Conservation (phyloP, 2,888 invertebrate genomes). For the Dasypolia templi region DNA sequence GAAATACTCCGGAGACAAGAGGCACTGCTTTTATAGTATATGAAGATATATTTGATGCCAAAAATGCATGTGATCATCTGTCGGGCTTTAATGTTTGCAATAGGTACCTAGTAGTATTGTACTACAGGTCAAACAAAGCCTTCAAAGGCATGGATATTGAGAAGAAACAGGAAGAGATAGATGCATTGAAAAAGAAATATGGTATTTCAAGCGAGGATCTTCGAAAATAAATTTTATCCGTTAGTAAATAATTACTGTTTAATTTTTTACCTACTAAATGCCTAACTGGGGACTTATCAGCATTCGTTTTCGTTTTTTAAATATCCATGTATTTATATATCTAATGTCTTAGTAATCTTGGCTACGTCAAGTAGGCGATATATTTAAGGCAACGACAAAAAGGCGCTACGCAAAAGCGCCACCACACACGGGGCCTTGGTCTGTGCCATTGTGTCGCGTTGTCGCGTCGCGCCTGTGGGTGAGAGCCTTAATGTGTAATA, state of each 20-base stretch:
- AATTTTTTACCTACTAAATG: neutral
- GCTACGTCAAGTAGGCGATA: neutral
- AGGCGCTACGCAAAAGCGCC: too few species aligned
- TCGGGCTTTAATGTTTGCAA: constrained; percentile 99
- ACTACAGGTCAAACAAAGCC: constrained; percentile 99
- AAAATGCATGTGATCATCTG: constrained; percentile 99
- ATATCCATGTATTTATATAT: neutral
- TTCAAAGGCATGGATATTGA: constrained; percentile 98
- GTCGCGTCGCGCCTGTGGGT: too few species aligned
- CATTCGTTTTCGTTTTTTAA: neutral
- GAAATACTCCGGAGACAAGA: constrained; percentile 99
- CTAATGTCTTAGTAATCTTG: neutral
- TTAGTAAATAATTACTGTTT: constrained; percentile 1
- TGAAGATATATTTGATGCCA: constrained; percentile 99
- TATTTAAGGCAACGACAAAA: too few species aligned
- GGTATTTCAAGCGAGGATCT: constrained; percentile 92
- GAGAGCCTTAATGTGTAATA: too few species aligned
- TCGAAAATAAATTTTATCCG: constrained; percentile 79
- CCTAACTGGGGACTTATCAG: neutral
- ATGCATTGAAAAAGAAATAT: constrained; percentile 98
- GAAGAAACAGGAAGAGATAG: constrained; percentile 98
- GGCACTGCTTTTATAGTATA: constrained; percentile 99
- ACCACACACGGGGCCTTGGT: too few species aligned
- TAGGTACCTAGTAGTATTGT: constrained; percentile 99
- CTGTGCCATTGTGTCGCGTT: too few species aligned